Evolutionary conservation across 2,888 invertebrate genomes (phyloP), one percentile per base, ranked within the genome.

Genomic region (Hesperia comma): DNA sequence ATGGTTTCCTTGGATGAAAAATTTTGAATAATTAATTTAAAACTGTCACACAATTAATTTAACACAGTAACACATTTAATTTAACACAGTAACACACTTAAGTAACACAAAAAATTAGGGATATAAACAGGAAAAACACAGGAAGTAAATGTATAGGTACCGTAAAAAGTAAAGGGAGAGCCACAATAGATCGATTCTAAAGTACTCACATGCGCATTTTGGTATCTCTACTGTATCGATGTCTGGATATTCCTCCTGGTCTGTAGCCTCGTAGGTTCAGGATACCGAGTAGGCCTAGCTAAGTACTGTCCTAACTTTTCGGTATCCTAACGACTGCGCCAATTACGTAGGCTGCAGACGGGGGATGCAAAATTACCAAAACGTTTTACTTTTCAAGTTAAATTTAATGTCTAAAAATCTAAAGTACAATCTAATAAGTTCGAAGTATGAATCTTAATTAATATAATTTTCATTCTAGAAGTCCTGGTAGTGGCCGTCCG

Each of bases 291-390:
- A 21, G 60, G 55, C 63, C 61, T 67, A 67, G 56, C 43, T 49
- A n/a, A n/a, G n/a, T n/a, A n/a, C n/a, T n/a, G n/a, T n/a, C 55
- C 68, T 33, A 54, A 33, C 57, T 33, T 41, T 54, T 43, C 19
- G 43, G 33, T 62, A 68, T 68, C 57, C 67, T 68, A 68, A 62
- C 67, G 67, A 68, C 62, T 68, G 67, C 61, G 67, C 58, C 58
- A 58, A 26, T 61, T 67, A 67, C 15, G 43, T 51, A 51, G n/a
- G n/a, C n/a, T n/a, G n/a, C n/a, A n/a, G n/a, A n/a, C n/a, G n/a
- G n/a, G n/a, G n/a, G n/a, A n/a, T n/a, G n/a, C n/a, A n/a, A n/a
- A n/a, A n/a, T n/a, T n/a, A n/a, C n/a, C n/a, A n/a, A n/a, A n/a
- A n/a, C n/a, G n/a, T n/a, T n/a, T n/a, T n/a, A n/a, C n/a, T n/a